Evolutionary conservation across 2,113 vertebrate genomes (phyloP).

Genomic region (Engystomops pustulosus): DNA sequence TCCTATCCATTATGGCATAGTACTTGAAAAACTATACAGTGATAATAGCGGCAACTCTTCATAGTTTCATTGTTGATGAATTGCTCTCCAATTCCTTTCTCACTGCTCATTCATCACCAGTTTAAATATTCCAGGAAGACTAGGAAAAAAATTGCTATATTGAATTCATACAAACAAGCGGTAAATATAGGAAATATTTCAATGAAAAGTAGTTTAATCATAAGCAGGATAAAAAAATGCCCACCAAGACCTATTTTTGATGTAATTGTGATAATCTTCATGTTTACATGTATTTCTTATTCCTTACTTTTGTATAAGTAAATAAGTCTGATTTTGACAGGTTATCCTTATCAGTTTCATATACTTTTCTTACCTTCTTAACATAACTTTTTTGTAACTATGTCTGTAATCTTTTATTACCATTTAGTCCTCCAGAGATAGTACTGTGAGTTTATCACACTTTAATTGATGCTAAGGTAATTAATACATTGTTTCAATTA

Average conservation of each 20-base stretch:
- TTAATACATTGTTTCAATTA: conserved; percentile 61
- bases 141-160: neutral
- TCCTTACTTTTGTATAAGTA: neutral
- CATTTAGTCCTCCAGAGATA: conserved; percentile 50
- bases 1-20: conserved; percentile 17
- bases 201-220: neutral
- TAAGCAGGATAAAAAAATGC: neutral
- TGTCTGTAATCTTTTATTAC: conserved; percentile 57
- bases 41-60: conserved; percentile 48
- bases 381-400: conserved; percentile 40
- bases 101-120: conserved; percentile 50
- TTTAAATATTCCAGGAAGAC: conserved; percentile 40
- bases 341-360: conserved; percentile 26
- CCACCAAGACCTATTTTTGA: neutral
- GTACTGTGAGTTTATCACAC: conserved; percentile 51
- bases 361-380: neutral
- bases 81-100: conserved; percentile 28
- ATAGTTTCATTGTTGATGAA: conserved; percentile 47
- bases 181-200: conserved; percentile 8
- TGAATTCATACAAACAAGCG: conserved; percentile 6
- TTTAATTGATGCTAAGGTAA: conserved; percentile 59
- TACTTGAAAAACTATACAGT: conserved; percentile 37
- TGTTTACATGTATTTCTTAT: neutral
- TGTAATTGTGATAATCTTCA: neutral
- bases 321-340: neutral